Conservation (phyloP, 2,113 vertebrate species). For the Elephantulus edwardii region DNA sequence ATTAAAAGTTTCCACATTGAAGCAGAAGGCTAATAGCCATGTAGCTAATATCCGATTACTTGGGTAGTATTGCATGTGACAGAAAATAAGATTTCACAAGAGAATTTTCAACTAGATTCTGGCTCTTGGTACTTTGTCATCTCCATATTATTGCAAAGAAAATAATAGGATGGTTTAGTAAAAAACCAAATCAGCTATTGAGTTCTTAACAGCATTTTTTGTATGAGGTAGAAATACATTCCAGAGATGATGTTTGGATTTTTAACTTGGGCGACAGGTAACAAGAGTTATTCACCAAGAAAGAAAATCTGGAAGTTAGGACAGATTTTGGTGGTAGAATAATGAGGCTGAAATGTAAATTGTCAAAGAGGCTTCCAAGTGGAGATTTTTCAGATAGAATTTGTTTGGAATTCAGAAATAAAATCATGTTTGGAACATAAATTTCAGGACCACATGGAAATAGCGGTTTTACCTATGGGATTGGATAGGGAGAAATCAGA, state of each 20-base stretch:
- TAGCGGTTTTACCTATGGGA: background rate
- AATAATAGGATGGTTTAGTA: background rate
- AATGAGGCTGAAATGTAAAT: slow-evolving; percentile 19
- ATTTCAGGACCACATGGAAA: background rate
- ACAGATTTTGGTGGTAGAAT: background rate
- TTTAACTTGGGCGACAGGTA: background rate
- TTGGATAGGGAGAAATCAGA: background rate
- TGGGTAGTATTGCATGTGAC: background rate
- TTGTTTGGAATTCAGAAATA: slow-evolving; percentile 24
- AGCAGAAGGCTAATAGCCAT: background rate
- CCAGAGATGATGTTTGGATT: background rate
- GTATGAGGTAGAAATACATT: background rate
- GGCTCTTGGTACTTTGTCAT: background rate
- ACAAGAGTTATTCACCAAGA: background rate
- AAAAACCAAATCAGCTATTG: background rate
- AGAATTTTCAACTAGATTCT: slow-evolving; percentile 13
- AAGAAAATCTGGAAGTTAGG: background rate
- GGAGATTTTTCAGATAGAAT: background rate
- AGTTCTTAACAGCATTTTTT: slow-evolving; percentile 32
- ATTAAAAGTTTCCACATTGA: slow-evolving; percentile 7
- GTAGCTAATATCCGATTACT: background rate
- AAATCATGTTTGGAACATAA: background rate
- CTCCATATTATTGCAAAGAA: background rate
- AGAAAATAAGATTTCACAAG: slow-evolving; percentile 14
- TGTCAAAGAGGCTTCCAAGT: background rate